phyloP scores from a whole-genome alignment of 2,797 vertebrate genomes.

The Nannoperca australis region DNA sequence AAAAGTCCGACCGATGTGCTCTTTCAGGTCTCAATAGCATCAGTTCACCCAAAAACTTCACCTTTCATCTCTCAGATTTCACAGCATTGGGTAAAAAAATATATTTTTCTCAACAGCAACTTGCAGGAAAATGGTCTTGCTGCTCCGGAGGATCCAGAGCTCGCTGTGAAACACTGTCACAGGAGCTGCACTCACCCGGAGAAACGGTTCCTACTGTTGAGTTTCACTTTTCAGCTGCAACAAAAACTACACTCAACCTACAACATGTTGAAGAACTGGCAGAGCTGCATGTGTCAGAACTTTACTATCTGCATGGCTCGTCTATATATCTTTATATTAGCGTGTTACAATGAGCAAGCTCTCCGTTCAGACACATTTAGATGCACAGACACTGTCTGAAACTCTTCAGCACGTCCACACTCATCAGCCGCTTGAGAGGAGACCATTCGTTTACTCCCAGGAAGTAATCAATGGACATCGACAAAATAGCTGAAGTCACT shows the following conservation, averaged over 20 bases:
- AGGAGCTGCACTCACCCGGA: slow-evolving; percentile 8
- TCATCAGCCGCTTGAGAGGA: slow-evolving; percentile 8
- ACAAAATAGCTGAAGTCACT: neutral
- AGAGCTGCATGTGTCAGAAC: neutral
- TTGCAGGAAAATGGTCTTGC: slow-evolving; percentile 16
- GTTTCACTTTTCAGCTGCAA: neutral
- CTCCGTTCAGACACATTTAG: neutral
- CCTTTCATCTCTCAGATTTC: neutral
- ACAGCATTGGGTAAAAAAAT: neutral
- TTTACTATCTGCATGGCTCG: no score
- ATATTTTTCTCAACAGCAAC: neutral
- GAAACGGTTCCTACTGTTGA: neutral
- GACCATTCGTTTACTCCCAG: neutral
- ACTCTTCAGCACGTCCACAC: neutral
- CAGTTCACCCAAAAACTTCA: neutral
- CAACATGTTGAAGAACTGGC: neutral
- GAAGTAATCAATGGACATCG: neutral
- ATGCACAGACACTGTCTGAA: neutral
- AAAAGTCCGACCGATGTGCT: neutral
- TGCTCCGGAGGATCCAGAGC: slow-evolving; percentile 27
- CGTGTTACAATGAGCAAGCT: neutral
- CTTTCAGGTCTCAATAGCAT: neutral
- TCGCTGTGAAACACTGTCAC: neutral
- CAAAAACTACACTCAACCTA: neutral
- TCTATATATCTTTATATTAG: no score